These are phyloP conservation scores for Aphelenchoides bicaudatus DNA, from an alignment of 2,888 invertebrate genomes.

Conservation along the genomic window DNA sequence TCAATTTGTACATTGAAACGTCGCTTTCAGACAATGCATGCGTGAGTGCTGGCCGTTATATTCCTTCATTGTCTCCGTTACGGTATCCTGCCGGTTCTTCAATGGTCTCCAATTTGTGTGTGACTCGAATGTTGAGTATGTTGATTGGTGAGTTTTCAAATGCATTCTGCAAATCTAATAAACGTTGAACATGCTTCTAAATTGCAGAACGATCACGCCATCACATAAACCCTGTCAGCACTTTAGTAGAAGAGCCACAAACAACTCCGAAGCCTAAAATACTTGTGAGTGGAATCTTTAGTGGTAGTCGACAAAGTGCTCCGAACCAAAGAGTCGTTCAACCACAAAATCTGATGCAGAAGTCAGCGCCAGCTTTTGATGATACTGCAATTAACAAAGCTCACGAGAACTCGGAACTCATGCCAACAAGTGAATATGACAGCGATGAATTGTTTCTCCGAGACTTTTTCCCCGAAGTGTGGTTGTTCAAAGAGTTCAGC, in stretches of 20 bases:
- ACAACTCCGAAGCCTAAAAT: too few species aligned
- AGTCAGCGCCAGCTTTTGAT: not conserved
- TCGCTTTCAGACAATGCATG: not conserved
- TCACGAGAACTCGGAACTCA: not conserved
- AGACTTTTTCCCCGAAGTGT: conserved; percentile 51
- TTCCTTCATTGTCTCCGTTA: not conserved
- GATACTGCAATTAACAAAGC: not conserved
- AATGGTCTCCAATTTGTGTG: conserved; percentile 1
- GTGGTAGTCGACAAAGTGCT: too few species aligned
- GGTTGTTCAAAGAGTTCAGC: conserved; percentile 51
- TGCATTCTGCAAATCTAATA: too few species aligned
- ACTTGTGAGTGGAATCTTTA: too few species aligned
- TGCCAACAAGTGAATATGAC: not conserved
- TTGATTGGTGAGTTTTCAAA: too few species aligned
- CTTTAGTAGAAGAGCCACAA: too few species aligned
- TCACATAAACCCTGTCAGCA: too few species aligned
- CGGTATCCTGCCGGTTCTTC: not conserved
- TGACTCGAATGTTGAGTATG: not conserved
- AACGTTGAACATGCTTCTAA: too few species aligned
- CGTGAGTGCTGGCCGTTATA: not conserved
- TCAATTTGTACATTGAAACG: not conserved
- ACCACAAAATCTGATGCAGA: not conserved
- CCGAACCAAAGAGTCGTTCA: too few species aligned
- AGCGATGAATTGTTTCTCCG: conserved; percentile 22
- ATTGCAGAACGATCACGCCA: too few species aligned